Percentiles rank a stretch among this genome's conserved stretches.
phyloP scores from a whole-genome alignment of 2,888 invertebrate species.

The Chrysopilus asiliformis region DNA sequence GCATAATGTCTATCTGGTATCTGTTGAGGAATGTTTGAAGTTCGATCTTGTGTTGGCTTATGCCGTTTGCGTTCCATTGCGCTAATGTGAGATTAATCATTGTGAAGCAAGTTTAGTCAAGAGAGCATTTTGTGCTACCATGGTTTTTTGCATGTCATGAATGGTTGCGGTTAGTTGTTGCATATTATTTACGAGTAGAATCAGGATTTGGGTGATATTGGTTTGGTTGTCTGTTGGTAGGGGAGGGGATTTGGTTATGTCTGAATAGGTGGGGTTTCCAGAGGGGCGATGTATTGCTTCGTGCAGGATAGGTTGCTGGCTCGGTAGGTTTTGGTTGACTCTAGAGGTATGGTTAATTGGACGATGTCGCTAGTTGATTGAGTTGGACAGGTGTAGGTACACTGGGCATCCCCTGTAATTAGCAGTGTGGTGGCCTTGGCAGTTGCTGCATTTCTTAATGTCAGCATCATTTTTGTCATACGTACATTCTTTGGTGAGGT shows the following conservation, averaged over 20 bases:
- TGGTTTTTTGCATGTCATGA: neutral
- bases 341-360: neutral
- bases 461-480: neutral
- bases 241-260: too few relatives aligned
- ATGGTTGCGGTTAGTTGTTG: too few relatives aligned
- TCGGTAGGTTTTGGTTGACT: too few relatives aligned
- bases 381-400: neutral
- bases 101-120: neutral
- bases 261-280: too few relatives aligned
- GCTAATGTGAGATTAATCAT: neutral
- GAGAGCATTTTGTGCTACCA: neutral
- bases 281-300: too few relatives aligned
- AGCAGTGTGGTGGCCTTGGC: slow-evolving; percentile 3
- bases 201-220: too few relatives aligned
- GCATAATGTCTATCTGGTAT: too few relatives aligned
- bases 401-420: slow-evolving; percentile 2
- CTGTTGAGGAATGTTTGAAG: neutral
- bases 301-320: too few relatives aligned
- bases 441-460: slow-evolving; percentile 1
- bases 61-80: slow-evolving; percentile 6
- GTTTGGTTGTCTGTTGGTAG: too few relatives aligned
- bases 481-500: neutral
- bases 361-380: neutral
- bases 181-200: too few relatives aligned
- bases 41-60: slow-evolving; percentile 2